Percentiles rank a stretch among this genome's conserved stretches.
Evolutionary conservation across 2,888 invertebrate species (phyloP).

Genomic region (Andrena bicolor): DNA sequence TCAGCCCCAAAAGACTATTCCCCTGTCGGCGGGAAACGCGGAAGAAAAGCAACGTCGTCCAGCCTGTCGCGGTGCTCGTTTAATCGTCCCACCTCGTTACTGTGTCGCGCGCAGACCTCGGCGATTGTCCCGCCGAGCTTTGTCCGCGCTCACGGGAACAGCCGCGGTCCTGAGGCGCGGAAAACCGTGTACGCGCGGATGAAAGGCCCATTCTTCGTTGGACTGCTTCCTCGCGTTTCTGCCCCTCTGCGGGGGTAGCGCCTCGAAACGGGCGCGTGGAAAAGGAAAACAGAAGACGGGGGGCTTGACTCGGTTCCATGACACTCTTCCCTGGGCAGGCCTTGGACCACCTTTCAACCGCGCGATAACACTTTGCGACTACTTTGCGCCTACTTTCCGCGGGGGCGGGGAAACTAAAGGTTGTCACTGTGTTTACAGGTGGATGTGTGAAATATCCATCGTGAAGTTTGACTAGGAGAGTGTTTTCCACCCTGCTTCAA

Average conservation of each 20-base stretch:
- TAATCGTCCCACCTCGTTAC: constrained; percentile 27
- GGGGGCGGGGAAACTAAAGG: too few species aligned
- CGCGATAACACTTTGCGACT: constrained; percentile 29
- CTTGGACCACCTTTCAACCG: not conserved
- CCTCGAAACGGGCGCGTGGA: too few species aligned
- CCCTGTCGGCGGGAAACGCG: not conserved
- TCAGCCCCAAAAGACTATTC: not conserved
- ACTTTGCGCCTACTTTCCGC: not conserved
- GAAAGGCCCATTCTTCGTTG: constrained; percentile 45
- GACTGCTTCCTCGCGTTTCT: constrained; percentile 22
- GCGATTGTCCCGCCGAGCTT: constrained; percentile 41
- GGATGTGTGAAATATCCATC: too few species aligned
- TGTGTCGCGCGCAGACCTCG: constrained; percentile 1
- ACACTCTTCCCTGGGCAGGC: not conserved
- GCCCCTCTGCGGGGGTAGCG: too few species aligned
- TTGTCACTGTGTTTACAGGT: too few species aligned
- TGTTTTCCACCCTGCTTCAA: too few species aligned
- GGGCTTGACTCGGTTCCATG: constrained; percentile 18
- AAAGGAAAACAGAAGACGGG: not conserved
- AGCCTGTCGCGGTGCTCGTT: constrained; percentile 5
- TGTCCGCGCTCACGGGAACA: constrained; percentile 35
- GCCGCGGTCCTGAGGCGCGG: constrained; percentile 5
- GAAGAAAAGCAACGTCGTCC: constrained; percentile 4
- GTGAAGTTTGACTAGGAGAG: too few species aligned
- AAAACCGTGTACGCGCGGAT: constrained; percentile 23